phyloP scores from a whole-genome alignment of 1,140 invertebrate genomes.

The Idris sp. region DNA sequence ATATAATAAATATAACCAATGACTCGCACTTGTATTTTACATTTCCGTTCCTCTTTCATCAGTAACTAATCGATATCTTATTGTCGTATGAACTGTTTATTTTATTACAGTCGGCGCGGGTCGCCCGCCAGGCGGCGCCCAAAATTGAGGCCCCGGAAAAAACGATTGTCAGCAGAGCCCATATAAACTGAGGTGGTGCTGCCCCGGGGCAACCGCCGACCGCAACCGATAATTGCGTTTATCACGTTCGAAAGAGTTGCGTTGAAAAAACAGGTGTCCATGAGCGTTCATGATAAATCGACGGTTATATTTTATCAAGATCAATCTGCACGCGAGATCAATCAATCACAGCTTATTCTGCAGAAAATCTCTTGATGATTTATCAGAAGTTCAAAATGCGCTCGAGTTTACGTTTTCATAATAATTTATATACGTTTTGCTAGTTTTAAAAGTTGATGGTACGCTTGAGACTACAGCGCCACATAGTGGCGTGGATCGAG shows the following conservation, averaged over 20 bases:
- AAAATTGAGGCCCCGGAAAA: conserved; percentile 10
- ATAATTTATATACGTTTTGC: no score
- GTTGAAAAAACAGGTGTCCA: conserved; percentile 58
- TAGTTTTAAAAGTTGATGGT: no score
- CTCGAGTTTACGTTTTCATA: conserved; percentile 21
- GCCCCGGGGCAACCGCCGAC: conserved; percentile 6
- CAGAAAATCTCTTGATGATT: conserved; percentile 38
- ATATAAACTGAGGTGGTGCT: background rate
- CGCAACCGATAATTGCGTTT: conserved; percentile 47
- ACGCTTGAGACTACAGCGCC: conserved; percentile 12
- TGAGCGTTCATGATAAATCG: conserved; percentile 59
- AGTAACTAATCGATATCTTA: conserved; percentile 78
- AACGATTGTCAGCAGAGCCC: conserved; percentile 2
- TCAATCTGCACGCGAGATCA: conserved; percentile 43
- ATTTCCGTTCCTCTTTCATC: conserved; percentile 67
- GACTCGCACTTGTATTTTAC: conserved; percentile 77
- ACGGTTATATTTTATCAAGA: conserved; percentile 51
- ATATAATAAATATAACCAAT: conserved; percentile 78
- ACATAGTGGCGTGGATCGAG: conserved; percentile 12
- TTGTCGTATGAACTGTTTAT: conserved; percentile 79
- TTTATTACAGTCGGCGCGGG: conserved; percentile 51
- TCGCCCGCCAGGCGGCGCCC: conserved; percentile 16
- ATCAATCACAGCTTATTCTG: conserved; percentile 57
- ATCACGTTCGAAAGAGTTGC: conserved; percentile 61
- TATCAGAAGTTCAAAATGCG: conserved; percentile 35